These are phyloP conservation scores for Ischnura elegans DNA, from an alignment of 2,888 invertebrate genomes.

Conservation along the genomic window DNA sequence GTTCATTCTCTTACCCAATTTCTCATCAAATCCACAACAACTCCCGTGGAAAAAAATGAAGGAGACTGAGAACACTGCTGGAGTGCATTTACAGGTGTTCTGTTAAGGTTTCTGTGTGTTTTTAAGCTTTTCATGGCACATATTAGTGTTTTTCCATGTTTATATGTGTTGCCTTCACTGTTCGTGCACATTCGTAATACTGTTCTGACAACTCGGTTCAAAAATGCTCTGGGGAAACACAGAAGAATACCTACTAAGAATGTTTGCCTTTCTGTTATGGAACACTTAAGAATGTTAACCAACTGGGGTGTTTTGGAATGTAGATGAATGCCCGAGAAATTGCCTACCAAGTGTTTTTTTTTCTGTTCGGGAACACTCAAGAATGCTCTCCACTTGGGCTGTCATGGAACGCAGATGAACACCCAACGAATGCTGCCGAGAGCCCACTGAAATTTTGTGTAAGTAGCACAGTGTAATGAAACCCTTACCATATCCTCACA, in stretches of 20 bases:
- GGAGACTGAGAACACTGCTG: neutral
- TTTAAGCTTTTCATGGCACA: neutral
- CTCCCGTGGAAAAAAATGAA: no score
- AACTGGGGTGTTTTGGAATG: neutral
- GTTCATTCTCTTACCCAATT: no score
- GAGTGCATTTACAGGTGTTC: slow-evolving; percentile 10
- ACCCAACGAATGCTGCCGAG: no score
- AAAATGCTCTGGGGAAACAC: neutral
- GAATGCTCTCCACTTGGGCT: no score
- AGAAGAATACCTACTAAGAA: neutral
- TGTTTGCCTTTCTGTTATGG: neutral
- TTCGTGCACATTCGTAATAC: neutral
- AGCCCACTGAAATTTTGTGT: no score
- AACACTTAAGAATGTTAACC: neutral
- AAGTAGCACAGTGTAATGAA: no score
- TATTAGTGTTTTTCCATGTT: neutral
- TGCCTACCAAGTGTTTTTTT: no score
- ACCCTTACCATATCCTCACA: no score
- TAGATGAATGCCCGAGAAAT: no score
- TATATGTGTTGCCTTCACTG: neutral
- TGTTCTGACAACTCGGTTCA: neutral
- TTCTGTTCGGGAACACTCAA: no score
- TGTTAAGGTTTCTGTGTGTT: neutral
- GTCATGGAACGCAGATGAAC: no score
- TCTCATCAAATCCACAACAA: no score